A percentile compares a stretch with the other conserved stretches of the same genome.
phyloP scores from a whole-genome alignment of 1,140 invertebrate species.

The Drosophila novamexicana region DNA sequence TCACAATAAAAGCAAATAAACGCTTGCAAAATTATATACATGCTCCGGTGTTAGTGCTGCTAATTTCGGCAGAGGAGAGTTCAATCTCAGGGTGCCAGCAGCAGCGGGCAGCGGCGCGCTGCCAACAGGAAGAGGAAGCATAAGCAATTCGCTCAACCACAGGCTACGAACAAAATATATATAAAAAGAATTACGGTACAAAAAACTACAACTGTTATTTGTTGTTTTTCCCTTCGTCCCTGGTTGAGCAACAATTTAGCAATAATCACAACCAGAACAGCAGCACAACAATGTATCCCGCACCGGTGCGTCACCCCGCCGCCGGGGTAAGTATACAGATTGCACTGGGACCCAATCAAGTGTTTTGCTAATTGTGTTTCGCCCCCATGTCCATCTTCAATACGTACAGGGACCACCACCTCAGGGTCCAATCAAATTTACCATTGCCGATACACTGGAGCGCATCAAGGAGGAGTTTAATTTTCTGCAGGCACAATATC shows the following conservation, averaged over 20 bases:
- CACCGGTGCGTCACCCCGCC: constrained; percentile 84
- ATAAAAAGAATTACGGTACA: constrained; percentile 11
- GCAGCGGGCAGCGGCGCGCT: constrained; percentile 50
- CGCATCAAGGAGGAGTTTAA: constrained; percentile 99
- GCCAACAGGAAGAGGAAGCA: constrained; percentile 47
- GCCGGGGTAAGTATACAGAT: constrained; percentile 78
- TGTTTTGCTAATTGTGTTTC: constrained; percentile 67
- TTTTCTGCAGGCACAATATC: constrained; percentile 99
- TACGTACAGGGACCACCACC: constrained; percentile 92
- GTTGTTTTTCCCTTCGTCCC: constrained; percentile 19
- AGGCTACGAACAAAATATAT: constrained; percentile 18
- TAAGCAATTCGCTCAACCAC: constrained; percentile 25
- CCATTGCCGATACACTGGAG: constrained; percentile 97
- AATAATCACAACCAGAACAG: constrained; percentile 48
- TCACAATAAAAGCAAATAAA: constrained; percentile 58
- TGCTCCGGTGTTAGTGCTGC: constrained; percentile 48
- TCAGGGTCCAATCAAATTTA: constrained; percentile 97
- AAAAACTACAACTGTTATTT: constrained; percentile 25
- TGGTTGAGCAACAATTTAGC: constrained; percentile 37
- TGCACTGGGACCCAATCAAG: constrained; percentile 36
- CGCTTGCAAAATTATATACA: constrained; percentile 49
- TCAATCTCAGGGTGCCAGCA: constrained; percentile 53
- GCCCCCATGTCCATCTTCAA: constrained; percentile 32
- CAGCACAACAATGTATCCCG: constrained; percentile 81
- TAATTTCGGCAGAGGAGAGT: constrained; percentile 52